Evolutionary conservation across 2,113 vertebrate genomes (phyloP).

Genomic region (Henicopernis longicauda): DNA sequence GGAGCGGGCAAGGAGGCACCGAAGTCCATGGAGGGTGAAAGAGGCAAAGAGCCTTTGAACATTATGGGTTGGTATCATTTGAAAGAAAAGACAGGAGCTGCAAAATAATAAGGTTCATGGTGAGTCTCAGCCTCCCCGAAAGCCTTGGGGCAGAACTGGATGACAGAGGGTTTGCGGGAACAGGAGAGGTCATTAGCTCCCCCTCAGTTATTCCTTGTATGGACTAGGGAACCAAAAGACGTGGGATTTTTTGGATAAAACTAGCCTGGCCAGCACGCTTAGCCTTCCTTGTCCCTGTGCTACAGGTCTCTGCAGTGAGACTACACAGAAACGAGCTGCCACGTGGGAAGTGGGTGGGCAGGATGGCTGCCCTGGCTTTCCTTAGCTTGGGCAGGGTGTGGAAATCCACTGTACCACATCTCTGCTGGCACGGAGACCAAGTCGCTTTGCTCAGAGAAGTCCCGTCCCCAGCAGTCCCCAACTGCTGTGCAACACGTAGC

Average conservation of each 20-base stretch:
- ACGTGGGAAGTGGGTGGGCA: rapidly evolving
- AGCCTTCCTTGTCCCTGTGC: background rate
- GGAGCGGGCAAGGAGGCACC: background rate
- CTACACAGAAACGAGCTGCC: background rate
- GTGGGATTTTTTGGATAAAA: background rate
- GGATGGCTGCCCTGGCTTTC: background rate
- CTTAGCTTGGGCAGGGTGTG: background rate
- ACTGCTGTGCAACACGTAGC: rapidly evolving
- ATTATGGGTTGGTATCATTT: too few relatives aligned
- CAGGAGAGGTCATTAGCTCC: background rate
- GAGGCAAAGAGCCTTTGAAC: background rate
- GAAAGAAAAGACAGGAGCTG: background rate
- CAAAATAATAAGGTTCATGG: background rate
- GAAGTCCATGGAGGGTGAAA: background rate
- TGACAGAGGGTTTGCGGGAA: background rate
- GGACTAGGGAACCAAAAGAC: background rate
- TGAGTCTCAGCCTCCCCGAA: background rate
- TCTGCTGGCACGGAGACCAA: background rate
- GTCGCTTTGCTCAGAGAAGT: rapidly evolving
- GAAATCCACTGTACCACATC: background rate
- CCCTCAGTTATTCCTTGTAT: background rate
- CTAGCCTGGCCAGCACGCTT: background rate
- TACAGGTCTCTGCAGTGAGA: rapidly evolving
- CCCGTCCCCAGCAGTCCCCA: rapidly evolving
- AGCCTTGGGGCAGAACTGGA: background rate